A percentile compares a stretch with the other conserved stretches of the same genome.
These are phyloP conservation scores for Carterocephalus palaemon DNA, from an alignment of 2,888 invertebrate genomes.

Conservation along the genomic window DNA sequence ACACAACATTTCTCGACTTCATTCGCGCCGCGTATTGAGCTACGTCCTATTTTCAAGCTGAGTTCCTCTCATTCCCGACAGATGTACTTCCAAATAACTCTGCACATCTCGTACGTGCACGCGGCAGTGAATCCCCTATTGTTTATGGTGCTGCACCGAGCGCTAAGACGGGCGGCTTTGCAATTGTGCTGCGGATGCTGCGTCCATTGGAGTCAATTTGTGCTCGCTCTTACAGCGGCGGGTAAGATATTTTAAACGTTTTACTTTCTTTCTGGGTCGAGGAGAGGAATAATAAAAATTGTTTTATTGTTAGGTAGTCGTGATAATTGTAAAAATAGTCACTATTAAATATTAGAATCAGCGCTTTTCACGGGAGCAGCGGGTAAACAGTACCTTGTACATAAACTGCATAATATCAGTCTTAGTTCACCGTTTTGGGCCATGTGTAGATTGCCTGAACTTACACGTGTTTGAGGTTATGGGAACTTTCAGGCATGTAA, in stretches of 20 bases:
- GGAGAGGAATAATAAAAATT: no score
- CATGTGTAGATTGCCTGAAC: no score
- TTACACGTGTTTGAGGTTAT: no score
- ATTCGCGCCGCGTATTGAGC: constrained; percentile 16
- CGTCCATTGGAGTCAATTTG: constrained; percentile 81
- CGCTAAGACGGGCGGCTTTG: constrained; percentile 83
- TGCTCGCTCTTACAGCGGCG: constrained; percentile 74
- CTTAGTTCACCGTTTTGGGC: no score
- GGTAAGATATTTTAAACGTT: constrained; percentile 51
- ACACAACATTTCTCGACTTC: constrained; percentile 12
- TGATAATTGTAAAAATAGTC: no score
- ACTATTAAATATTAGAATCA: no score
- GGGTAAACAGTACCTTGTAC: no score
- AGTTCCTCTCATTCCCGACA: constrained; percentile 34
- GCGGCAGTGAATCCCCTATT: constrained; percentile 90
- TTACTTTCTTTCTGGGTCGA: no score
- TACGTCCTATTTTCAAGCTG: constrained; percentile 22
- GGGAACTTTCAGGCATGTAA: no score
- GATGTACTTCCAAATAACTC: constrained; percentile 84
- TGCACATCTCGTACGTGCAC: constrained; percentile 92
- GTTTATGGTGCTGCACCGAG: constrained; percentile 87
- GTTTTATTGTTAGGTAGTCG: no score
- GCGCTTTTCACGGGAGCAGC: no score
- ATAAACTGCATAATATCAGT: no score
- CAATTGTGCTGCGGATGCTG: constrained; percentile 88